Evolutionary conservation across 92 coral and sea anemone species (phyloP), one percentile per base, ranked within the genome.

Genomic region (Epizoanthus scotinus): DNA sequence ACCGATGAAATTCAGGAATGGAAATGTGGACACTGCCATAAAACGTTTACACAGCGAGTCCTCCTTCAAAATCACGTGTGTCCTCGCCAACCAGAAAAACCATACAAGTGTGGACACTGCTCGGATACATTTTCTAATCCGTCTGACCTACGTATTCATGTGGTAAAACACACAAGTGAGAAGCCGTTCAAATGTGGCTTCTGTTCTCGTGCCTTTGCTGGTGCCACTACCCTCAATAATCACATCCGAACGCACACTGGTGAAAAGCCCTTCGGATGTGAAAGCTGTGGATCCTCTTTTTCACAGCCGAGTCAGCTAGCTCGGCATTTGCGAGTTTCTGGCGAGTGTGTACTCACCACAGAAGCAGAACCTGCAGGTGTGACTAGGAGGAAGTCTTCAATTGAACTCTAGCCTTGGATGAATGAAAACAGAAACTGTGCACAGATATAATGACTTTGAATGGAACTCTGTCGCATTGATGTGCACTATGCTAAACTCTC

Each of bases 241-340:
- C 98, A 94, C 78, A 90, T 94, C 67, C 89, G 98, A 29, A 94
- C 98, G 2, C 98, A 94, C 77, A 94, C 98, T 2, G 98, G 98
- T 2, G 97, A 94, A 68, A 94, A 93, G 56, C 98, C 98, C 24
- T 94, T 94, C 63, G 79, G 83, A 40, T 94, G 98, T 21, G 93
- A 92, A 24, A 88, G 69, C 18, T 94, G 98, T 66, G 98, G 94
- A 2, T 83, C 78, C 71, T 85, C 90, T 2, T 94, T 94, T 77
- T 71, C 98, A 1, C 98, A 94, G 81, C 93, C 94, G 27, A 90
- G 94, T 57, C 98, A 94, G 68, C 89, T 94, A 8, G 91, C 97
- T 38, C 90, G 98, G 20, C 98, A 94, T 40, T 56, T 63, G 55
- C 70, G 86, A n/a, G 42, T 83, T 24, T 72, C 82, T 47, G 19